A percentile compares a stretch with the other conserved stretches of the same genome.
These are phyloP conservation scores for Celastrina argiolus DNA, from an alignment of 2,888 invertebrate species.

Conservation along the genomic window DNA sequence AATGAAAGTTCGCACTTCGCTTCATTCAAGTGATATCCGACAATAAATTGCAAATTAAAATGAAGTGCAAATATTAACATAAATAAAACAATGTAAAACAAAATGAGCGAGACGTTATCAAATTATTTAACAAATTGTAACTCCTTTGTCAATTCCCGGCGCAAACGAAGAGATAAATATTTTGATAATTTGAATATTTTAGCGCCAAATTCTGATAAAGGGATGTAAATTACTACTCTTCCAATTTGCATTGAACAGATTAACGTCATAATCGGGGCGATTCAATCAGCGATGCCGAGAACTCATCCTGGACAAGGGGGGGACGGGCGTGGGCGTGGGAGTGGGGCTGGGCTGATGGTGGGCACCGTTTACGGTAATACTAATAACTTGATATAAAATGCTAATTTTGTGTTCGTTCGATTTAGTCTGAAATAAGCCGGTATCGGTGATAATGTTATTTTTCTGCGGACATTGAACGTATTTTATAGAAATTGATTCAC, in stretches of 20 bases:
- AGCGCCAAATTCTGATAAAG: slow-evolving; percentile 67
- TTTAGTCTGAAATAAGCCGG: slow-evolving; percentile 58
- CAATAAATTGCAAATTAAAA: neutral
- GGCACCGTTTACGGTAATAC: slow-evolving; percentile 52
- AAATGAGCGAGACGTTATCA: slow-evolving; percentile 3
- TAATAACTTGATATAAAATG: slow-evolving; percentile 76
- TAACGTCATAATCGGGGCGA: slow-evolving; percentile 76
- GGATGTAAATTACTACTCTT: slow-evolving; percentile 74
- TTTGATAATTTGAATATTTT: slow-evolving; percentile 61
- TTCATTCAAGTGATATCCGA: neutral
- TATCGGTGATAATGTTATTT: neutral
- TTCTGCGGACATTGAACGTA: neutral
- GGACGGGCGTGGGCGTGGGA: slow-evolving; percentile 35
- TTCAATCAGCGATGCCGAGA: slow-evolving; percentile 71
- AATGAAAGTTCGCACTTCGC: neutral
- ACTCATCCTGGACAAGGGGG: slow-evolving; percentile 54
- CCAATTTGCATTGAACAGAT: slow-evolving; percentile 77
- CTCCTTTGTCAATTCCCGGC: slow-evolving; percentile 41
- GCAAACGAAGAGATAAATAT: slow-evolving; percentile 55
- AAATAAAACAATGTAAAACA: slow-evolving; percentile 4
- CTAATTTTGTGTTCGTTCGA: slow-evolving; percentile 77
- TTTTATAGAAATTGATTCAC: neutral
- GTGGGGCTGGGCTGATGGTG: slow-evolving; percentile 38
- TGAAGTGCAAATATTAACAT: neutral
- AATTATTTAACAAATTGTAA: slow-evolving; percentile 29